These are phyloP conservation scores for Trachurus trachurus DNA, from an alignment of 2,797 vertebrate genomes.

Conservation along the genomic window DNA sequence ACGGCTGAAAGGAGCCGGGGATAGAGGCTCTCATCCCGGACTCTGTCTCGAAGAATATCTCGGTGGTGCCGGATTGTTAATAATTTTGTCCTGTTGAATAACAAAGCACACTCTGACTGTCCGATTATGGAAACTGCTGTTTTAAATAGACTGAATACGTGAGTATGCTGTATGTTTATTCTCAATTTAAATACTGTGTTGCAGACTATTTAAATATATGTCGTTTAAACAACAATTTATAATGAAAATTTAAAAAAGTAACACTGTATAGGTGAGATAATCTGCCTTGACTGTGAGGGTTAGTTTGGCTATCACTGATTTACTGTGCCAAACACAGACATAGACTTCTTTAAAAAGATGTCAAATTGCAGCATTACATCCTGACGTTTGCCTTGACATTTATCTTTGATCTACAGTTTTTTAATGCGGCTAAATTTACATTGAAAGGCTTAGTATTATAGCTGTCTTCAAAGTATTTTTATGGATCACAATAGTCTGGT, in stretches of 20 bases:
- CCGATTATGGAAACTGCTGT: constrained; percentile 13
- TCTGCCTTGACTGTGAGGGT: background rate
- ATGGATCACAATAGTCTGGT: background rate
- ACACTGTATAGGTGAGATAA: background rate
- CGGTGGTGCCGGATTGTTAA: constrained; percentile 22
- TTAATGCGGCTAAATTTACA: background rate
- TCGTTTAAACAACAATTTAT: background rate
- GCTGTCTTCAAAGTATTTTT: background rate
- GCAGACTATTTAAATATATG: background rate
- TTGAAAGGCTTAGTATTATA: background rate
- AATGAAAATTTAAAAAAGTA: background rate
- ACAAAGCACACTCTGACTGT: background rate
- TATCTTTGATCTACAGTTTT: background rate
- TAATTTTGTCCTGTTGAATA: background rate
- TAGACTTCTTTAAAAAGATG: background rate
- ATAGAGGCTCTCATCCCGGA: constrained; percentile 25
- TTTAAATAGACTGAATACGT: constrained; percentile 24
- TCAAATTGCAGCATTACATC: background rate
- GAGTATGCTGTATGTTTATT: constrained; percentile 41
- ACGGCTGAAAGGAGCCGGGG: constrained; percentile 1
- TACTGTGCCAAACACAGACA: background rate
- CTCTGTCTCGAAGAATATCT: background rate
- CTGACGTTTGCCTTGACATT: background rate
- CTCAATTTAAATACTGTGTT: background rate
- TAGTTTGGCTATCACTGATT: background rate